phyloP scores from a whole-genome alignment of 53 echinoderm and acorn worm genomes.

The Temnopleurus reevesii region DNA sequence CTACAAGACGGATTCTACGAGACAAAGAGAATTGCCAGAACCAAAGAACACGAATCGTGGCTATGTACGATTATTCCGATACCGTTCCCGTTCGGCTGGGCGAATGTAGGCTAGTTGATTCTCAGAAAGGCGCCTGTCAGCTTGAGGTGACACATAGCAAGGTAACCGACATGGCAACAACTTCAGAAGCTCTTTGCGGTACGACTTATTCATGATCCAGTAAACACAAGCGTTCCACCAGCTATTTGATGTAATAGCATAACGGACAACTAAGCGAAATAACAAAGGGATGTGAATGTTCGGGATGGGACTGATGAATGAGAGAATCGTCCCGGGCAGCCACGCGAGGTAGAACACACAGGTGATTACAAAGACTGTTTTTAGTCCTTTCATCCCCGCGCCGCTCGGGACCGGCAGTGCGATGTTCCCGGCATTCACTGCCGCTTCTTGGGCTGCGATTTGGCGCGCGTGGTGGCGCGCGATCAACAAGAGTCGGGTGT shows the following conservation, averaged over 20 bases:
- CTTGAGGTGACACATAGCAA: too few relatives aligned
- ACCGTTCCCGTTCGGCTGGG: too few relatives aligned
- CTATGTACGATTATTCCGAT: too few relatives aligned
- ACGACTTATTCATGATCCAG: constrained; percentile 34
- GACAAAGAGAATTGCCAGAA: too few relatives aligned
- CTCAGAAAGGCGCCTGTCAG: too few relatives aligned
- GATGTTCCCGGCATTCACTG: not conserved
- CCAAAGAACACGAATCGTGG: too few relatives aligned
- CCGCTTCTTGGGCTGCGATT: not conserved
- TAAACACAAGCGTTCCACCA: constrained; percentile 48
- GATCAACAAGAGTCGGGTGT: constrained; percentile 24
- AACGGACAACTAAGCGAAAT: not conserved
- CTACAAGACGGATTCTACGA: too few relatives aligned
- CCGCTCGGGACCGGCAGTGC: not conserved
- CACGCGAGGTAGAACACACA: constrained; percentile 32
- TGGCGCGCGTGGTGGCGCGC: constrained; percentile 11
- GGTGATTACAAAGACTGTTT: constrained; percentile 32
- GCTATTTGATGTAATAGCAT: constrained; percentile 34
- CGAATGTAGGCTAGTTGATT: too few relatives aligned
- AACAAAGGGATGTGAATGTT: not conserved
- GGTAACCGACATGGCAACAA: not conserved
- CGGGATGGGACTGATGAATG: not conserved
- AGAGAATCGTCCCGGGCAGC: constrained; percentile 13
- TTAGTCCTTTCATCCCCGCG: constrained; percentile 44
- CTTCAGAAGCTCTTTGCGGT: not conserved